Percentiles rank a stretch among this genome's conserved stretches.
These are phyloP conservation scores for Perognathus longimembris DNA, from an alignment of 2,113 vertebrate genomes.

Conservation along the genomic window DNA sequence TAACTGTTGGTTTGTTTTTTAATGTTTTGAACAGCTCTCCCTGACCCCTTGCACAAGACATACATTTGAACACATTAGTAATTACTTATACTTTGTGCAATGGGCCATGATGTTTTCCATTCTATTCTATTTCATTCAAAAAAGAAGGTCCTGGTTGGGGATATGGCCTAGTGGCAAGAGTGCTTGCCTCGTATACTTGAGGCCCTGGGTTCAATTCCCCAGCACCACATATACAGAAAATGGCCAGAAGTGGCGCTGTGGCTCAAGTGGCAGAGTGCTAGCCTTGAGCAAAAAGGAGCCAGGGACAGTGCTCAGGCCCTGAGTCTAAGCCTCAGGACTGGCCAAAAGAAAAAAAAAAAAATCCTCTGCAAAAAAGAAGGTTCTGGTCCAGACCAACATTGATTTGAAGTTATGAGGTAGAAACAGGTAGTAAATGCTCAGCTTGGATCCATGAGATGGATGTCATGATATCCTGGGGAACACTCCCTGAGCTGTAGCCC, in stretches of 20 bases:
- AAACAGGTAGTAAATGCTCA: background rate
- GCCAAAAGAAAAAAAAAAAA: too few relatives aligned
- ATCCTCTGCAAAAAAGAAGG: background rate
- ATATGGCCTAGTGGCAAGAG: too few relatives aligned
- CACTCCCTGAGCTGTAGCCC: background rate
- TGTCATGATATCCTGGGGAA: background rate
- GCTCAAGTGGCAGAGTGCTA: too few relatives aligned
- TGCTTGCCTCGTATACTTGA: too few relatives aligned
- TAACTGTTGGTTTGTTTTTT: background rate
- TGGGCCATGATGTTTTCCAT: background rate
- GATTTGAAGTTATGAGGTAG: background rate
- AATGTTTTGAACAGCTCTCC: background rate
- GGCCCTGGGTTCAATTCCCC: too few relatives aligned
- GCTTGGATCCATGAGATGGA: background rate
- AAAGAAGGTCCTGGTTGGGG: too few relatives aligned
- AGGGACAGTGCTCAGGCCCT: too few relatives aligned
- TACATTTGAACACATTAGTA: background rate
- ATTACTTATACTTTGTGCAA: background rate
- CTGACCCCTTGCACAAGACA: background rate
- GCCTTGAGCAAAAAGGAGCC: too few relatives aligned
- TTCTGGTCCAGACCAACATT: background rate
- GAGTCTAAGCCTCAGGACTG: too few relatives aligned
- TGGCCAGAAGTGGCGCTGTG: too few relatives aligned
- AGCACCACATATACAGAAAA: too few relatives aligned
- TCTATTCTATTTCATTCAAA: background rate